Conservation (phyloP, 1,140 invertebrate genomes). For the Zophobas atratus region DNA sequence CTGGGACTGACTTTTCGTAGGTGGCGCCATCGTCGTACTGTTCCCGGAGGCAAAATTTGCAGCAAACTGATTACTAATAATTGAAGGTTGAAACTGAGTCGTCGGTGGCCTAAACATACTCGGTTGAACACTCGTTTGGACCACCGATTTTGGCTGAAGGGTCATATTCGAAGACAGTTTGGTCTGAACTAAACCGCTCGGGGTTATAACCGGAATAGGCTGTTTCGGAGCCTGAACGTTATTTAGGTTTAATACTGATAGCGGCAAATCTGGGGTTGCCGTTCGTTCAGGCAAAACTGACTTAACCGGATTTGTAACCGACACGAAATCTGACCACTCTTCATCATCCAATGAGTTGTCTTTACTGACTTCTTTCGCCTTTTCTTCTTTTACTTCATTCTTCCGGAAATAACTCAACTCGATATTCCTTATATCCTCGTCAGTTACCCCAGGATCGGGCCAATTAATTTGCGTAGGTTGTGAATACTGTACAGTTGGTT, state of each 20-base stretch:
- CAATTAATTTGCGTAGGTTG: slow-evolving; percentile 72
- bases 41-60: background rate
- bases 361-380: slow-evolving; percentile 18
- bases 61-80: slow-evolving; percentile 63
- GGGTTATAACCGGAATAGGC: slow-evolving; percentile 64
- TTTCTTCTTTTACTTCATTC: slow-evolving; percentile 12
- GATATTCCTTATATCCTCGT: slow-evolving; percentile 72
- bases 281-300: slow-evolving; percentile 51
- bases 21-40: background rate
- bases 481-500: slow-evolving; percentile 8
- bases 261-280: slow-evolving; percentile 61
- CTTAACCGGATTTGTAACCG: slow-evolving; percentile 48
- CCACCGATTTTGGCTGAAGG: slow-evolving; percentile 15
- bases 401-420: slow-evolving; percentile 53
- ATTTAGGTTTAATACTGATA: slow-evolving; percentile 64
- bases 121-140: slow-evolving; percentile 25
- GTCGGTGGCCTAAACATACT: slow-evolving; percentile 55
- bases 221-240: slow-evolving; percentile 63
- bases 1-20: background rate
- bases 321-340: slow-evolving; percentile 67
- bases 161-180: slow-evolving; percentile 54
- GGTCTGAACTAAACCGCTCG: slow-evolving; percentile 62
- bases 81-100: slow-evolving; percentile 60
- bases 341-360: slow-evolving; percentile 60
- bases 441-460: slow-evolving; percentile 76